phyloP scores from a whole-genome alignment of 2,888 invertebrate genomes.

The Micoletzkya japonica region DNA sequence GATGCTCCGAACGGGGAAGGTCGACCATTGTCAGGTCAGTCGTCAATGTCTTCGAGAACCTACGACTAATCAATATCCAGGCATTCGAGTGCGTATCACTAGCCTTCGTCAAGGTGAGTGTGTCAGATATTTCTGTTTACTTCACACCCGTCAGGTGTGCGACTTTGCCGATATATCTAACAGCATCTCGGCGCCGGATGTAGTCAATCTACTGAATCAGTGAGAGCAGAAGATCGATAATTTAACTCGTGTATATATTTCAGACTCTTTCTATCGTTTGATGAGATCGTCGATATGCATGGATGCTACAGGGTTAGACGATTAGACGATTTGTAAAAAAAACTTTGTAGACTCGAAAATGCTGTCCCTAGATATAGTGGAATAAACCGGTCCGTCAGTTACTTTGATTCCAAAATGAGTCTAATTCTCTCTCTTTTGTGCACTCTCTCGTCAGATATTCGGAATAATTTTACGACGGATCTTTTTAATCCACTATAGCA shows the following conservation, averaged over 20 bases:
- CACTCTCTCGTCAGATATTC: too few species aligned
- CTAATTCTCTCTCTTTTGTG: too few species aligned
- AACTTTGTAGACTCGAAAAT: background rate
- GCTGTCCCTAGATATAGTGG: background rate
- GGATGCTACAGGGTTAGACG: slow-evolving; percentile 62
- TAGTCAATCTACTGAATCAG: slow-evolving; percentile 88
- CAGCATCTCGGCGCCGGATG: slow-evolving; percentile 92
- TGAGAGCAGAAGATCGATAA: background rate
- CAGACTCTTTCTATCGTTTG: slow-evolving; percentile 71
- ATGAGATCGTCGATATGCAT: slow-evolving; percentile 87
- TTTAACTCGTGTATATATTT: background rate
- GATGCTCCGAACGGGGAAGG: slow-evolving; percentile 40
- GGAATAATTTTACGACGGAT: too few species aligned
- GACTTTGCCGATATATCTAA: slow-evolving; percentile 91
- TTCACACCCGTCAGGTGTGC: slow-evolving; percentile 30
- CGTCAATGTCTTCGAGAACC: background rate
- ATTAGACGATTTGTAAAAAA: background rate
- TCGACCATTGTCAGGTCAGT: slow-evolving; percentile 35
- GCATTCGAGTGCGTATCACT: slow-evolving; percentile 94
- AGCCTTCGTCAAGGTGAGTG: slow-evolving; percentile 84
- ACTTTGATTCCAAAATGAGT: too few species aligned
- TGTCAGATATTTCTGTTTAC: background rate
- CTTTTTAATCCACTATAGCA: too few species aligned
- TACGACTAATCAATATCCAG: slow-evolving; percentile 68
- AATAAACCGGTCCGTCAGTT: background rate